Base-by-base conservation (phyloP, 2,113 vertebrate genomes). In the Columbina picui region DNA sequence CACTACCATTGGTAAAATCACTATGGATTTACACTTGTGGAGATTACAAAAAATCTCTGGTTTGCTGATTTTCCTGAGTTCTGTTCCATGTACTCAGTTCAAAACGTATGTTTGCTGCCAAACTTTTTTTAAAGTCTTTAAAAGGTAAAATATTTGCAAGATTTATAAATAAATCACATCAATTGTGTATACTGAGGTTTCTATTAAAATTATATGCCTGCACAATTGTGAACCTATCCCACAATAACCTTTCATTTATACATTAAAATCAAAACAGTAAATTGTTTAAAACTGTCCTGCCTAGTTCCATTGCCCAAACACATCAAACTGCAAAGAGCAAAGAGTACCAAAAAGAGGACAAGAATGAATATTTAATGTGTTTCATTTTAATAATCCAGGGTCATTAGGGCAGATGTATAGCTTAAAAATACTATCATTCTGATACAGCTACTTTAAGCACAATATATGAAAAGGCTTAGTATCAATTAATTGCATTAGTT, bases 121-220 rank as follows among this genome's bases (percentile, higher is more conserved):
- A 74, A 77, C 5, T 47, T 75, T 39, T 61, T 38, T 11, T 3
- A 7, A 75, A 69, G 30, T 18, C 12, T 74, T 90, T 86, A n/a
- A 94, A 90, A 90, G 45, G 25, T 83, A 84, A 78, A 91, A 73
- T 57, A 73, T 39, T 65, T 90, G 85, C 2, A 9, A 1, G 0
- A 73, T 93, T 85, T 88, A 69, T 65, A 83, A 92, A 89, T 53
- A 88, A 88, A 92, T 85, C 53, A 70, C 57, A 49, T 79, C 8
- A 49, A 14, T 52, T 83, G 52, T 36, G 32, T 87, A 90, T 96
- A 88, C 41, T 34, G n/a, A 77, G 29, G 17, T 29, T 39, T 80
- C 32, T 7, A 50, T 9, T 85, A 57, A 80, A 93, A 60, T 41
- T 63, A 88, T 73, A 68, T 83, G 47, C 23, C 43, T 64, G 32